Base-by-base conservation (phyloP, 2,113 vertebrate genomes). In the Menidia beryllina region DNA sequence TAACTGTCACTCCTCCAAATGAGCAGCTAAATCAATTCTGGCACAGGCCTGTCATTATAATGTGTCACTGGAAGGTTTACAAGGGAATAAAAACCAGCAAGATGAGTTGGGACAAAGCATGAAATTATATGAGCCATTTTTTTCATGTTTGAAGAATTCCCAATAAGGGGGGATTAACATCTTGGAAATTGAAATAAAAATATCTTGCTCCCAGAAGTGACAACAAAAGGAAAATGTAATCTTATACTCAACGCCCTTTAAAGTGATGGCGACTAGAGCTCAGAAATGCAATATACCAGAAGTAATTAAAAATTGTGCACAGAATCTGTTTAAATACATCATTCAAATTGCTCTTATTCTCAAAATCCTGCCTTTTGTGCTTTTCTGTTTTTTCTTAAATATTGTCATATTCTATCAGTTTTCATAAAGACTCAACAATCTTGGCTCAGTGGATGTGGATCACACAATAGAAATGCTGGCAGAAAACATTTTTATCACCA, bases 21-120 rank as follows among this genome's bases (percentile, higher is more conserved):
- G 89, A 91, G 88, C 87, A 81, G 86, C 91, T 89, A 91, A 93
- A 94, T 93, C 92, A 91, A 81, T 88, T 82, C 77, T 90, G 90
- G 91, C 92, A 91, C 69, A 26, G 72, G 69, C 81, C 84, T 54
- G 69, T 86, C 89, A 87, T 67, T 87, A 69, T 47, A 57, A 71
- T 64, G 82, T 88, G 87, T 88, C 77, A 82, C 63, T 81, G 71
- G 75, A 69, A 85, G 83, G 84, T 91, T 91, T 86, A 78, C 64
- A 23, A 69, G 39, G 43, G 65, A 75, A 87, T 87, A 81, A 86
- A 91, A 87, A 79, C 54, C 70, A 72, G 76, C 52, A 68, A 70
- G 74, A 86, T 79, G 87, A 79, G 87, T 79, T 76, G 74, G 83
- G 77, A 87, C 64, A 71, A 53, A 61, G 82, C 87, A 73, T 83